Evolutionary conservation across 2,797 vertebrate genomes (phyloP), one percentile per base, ranked within the genome.

Genomic region (Hippopotamyrus pictus): DNA sequence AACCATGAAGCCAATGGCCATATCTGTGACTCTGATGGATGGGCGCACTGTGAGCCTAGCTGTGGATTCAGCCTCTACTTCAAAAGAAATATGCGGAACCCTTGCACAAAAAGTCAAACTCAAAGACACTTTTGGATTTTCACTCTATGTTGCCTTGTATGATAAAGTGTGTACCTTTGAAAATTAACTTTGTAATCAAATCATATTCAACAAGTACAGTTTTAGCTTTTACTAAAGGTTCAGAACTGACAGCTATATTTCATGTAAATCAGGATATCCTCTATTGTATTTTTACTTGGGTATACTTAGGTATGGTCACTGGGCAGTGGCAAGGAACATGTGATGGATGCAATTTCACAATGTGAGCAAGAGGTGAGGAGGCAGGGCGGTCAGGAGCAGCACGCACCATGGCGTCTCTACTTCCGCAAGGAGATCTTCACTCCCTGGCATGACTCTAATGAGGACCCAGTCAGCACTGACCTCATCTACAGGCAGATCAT

Each of bases 401-500:
- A 96, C 0, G 90, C 97, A 0, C 96, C 96, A 57, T 99, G 97
- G 97, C 95, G 92, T 0, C 92, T 99, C 22, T 97, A 95, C 92
- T 95, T 98, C 93, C 96, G 96, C 11, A 99, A 99, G 92, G 97
- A 99, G 90, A 94, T 98, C 92, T 99, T 99, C 92, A 95, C 95
- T 0, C 98, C 98, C 0, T 99, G 98, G 98, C 98, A 99, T 5
- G 93, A 96, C 93, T 96, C 95, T 92, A 92, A 46, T 6, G 51
- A 92, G 25, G 98, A 99, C 90, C 91, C 94, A 0, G 14, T 97
- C 92, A 97, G 98, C 96, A 99, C 98, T 0, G 95, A 97, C 1
- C 97, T 99, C 59, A 98, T 98, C 87, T 99, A 99, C 94, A 95
- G 91, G 89, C 98, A 99, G 93, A 86, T 99, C 92, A 95, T 99